A percentile compares a stretch with the other conserved stretches of the same genome.
phyloP scores from a whole-genome alignment of 2,113 vertebrate species.

The Gulo gulo region DNA sequence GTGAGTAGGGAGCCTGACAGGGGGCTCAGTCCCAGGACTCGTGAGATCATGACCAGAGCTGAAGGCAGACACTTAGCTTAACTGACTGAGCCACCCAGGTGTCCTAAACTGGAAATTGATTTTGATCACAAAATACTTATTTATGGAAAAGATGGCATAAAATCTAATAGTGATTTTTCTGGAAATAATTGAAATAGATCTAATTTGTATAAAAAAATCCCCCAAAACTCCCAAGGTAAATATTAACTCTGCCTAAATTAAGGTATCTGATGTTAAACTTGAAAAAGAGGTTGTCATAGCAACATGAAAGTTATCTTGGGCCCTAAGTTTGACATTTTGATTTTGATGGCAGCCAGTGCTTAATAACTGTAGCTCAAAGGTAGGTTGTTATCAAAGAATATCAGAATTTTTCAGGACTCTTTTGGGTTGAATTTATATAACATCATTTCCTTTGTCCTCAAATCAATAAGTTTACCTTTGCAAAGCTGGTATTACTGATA shows the following conservation, averaged over 20 bases:
- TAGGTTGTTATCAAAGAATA: neutral
- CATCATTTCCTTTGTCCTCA: constrained; percentile 1
- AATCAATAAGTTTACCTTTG: neutral
- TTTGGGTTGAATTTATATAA: neutral
- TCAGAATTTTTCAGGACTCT: neutral
- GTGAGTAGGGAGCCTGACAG: neutral
- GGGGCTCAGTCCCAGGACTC: neutral
- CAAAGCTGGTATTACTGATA: constrained; percentile 2
- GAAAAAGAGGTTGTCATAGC: constrained; percentile 20
- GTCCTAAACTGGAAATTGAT: neutral
- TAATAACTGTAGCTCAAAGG: constrained; percentile 10
- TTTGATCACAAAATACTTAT: neutral
- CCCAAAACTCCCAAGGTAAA: neutral
- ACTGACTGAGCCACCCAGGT: neutral
- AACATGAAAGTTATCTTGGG: constrained; percentile 26
- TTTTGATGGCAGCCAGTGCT: constrained; percentile 9
- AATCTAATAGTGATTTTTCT: neutral
- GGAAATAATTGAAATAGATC: constrained; percentile 19
- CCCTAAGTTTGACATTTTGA: constrained; percentile 23
- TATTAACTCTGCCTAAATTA: neutral
- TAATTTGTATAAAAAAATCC: neutral
- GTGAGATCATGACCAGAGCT: neutral
- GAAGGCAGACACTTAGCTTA: neutral
- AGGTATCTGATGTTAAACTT: neutral
- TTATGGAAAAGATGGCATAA: neutral